phyloP scores from a whole-genome alignment of 2,113 vertebrate species.

The Cygnus buccinator region DNA sequence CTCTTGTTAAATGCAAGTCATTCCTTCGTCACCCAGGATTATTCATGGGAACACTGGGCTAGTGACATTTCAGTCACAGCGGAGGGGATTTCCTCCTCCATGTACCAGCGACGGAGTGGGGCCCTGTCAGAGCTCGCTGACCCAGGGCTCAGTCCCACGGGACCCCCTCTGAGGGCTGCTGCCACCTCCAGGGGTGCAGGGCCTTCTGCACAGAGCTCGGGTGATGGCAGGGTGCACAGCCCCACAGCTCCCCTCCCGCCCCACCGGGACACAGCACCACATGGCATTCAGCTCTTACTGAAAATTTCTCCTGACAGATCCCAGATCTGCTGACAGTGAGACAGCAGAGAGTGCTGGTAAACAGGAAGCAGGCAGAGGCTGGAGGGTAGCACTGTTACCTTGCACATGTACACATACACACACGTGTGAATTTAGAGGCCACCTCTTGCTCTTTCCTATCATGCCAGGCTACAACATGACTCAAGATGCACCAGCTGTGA shows the following conservation, averaged over 20 bases:
- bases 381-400: neutral
- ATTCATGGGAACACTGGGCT: neutral
- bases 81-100: neutral
- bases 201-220: too few species aligned
- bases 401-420: neutral
- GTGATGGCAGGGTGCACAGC: too few species aligned
- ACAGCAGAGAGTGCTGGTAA: neutral
- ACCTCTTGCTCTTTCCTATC: neutral
- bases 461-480: neutral
- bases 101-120: fast-evolving
- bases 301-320: neutral
- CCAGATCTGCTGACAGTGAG: neutral
- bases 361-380: fast-evolving
- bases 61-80: neutral
- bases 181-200: too few species aligned
- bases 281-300: neutral
- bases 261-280: neutral
- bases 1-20: too few species aligned
- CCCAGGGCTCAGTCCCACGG: too few species aligned
- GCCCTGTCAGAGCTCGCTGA: neutral
- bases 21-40: neutral
- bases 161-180: too few species aligned
- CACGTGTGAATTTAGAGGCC: neutral
- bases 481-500: neutral
- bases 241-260: neutral